Evolutionary conservation across 2,888 invertebrate species (phyloP).

Genomic region (Koerneria pararmatus): DNA sequence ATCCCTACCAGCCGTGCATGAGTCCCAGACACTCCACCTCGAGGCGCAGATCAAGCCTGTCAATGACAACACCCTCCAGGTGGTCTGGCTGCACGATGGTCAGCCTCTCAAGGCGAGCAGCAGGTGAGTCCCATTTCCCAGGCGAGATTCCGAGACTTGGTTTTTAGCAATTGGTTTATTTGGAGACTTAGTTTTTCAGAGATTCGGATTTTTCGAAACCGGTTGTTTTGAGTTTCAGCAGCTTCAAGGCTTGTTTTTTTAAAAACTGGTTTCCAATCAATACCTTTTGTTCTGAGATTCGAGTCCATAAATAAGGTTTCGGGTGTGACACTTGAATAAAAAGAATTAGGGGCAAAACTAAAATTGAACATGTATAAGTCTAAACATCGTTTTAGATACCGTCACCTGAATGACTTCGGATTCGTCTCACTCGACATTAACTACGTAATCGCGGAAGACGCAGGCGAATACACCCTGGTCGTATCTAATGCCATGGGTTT

Average conservation of each 20-base stretch:
- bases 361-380: background rate
- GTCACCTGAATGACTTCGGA: conserved; percentile 93
- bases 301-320: too few relatives aligned
- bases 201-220: background rate
- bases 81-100: conserved; percentile 88
- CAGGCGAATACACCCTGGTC: conserved; percentile 68
- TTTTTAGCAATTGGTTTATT: too few relatives aligned
- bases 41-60: conserved; percentile 72
- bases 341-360: too few relatives aligned
- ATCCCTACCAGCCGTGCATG: conserved; percentile 76
- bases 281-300: too few relatives aligned
- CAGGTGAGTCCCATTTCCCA: too few relatives aligned
- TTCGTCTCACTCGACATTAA: conserved; percentile 92
- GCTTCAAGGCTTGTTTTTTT: too few relatives aligned
- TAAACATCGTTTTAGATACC: conserved; percentile 69
- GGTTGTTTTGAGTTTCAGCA: too few relatives aligned
- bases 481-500: conserved; percentile 40
- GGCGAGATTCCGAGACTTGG: too few relatives aligned
- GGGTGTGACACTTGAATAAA: too few relatives aligned
- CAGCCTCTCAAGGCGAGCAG: conserved; percentile 71
- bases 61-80: conserved; percentile 51
- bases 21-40: conserved; percentile 82
- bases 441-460: conserved; percentile 93
- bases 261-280: too few relatives aligned
- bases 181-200: background rate